These are phyloP conservation scores for Laspeyria flexula DNA, from an alignment of 2,888 invertebrate genomes.

Conservation along the genomic window DNA sequence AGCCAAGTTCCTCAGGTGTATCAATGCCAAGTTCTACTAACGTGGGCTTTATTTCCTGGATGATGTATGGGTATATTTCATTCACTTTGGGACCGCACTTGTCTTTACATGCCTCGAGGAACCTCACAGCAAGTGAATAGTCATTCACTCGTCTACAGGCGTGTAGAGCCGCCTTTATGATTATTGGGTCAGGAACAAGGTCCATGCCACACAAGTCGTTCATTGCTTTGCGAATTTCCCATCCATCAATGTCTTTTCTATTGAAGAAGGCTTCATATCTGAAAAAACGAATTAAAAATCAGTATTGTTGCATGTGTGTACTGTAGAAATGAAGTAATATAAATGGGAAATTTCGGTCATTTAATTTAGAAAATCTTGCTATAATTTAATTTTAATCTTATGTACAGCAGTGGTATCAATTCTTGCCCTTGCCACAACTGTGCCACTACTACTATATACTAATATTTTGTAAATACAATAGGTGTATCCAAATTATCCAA, in stretches of 20 bases:
- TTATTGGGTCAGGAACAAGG: constrained; percentile 96
- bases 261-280: constrained; percentile 94
- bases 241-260: constrained; percentile 95
- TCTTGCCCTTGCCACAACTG: too few species aligned
- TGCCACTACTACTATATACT: too few species aligned
- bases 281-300: constrained; percentile 19
- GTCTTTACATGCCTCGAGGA: constrained; percentile 95
- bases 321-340: too few species aligned
- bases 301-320: too few species aligned
- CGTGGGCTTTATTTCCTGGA: constrained; percentile 96
- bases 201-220: constrained; percentile 96
- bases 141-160: constrained; percentile 98
- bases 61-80: constrained; percentile 94
- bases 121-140: constrained; percentile 96
- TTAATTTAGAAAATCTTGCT: too few species aligned
- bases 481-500: too few species aligned
- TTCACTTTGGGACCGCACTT: constrained; percentile 92
- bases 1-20: constrained; percentile 98
- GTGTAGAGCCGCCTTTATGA: constrained; percentile 93
- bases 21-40: constrained; percentile 96
- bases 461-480: too few species aligned
- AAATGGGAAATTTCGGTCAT: too few species aligned
- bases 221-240: constrained; percentile 97
- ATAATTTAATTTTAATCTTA: too few species aligned
- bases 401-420: too few species aligned